Conservation (phyloP, 1,140 invertebrate genomes). For the Heterodera schachtii region DNA sequence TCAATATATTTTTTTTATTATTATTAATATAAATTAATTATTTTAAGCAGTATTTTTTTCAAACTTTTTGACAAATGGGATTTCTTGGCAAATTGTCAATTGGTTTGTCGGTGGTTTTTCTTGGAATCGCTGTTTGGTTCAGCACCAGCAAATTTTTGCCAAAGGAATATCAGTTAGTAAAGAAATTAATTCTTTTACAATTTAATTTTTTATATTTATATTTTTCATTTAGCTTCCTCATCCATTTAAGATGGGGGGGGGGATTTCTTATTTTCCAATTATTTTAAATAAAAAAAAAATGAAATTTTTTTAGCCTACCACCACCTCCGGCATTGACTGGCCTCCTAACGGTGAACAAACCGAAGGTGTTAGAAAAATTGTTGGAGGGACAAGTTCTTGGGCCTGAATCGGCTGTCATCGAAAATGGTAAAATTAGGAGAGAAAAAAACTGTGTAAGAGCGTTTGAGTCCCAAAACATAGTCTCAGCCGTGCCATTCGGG, state of each 20-base stretch:
- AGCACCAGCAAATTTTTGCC: conserved; percentile 21
- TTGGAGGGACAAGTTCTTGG: conserved; percentile 16
- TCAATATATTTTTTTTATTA: too few species aligned
- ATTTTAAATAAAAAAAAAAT: not conserved
- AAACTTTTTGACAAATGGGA: not conserved
- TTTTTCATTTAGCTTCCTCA: too few species aligned
- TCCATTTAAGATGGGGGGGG: too few species aligned
- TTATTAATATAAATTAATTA: not conserved
- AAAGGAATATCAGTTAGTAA: conserved; percentile 10
- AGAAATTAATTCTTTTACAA: not conserved
- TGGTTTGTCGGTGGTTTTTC: not conserved
- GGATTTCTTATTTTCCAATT: too few species aligned
- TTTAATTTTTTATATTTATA: not conserved
- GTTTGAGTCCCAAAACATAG: too few species aligned
- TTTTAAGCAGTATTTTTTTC: not conserved
- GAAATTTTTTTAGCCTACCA: conserved; percentile 8
- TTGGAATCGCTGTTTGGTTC: conserved; percentile 8
- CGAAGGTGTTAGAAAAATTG: conserved; percentile 28
- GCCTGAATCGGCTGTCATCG: conserved; percentile 21
- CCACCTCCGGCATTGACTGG: conserved; percentile 18
- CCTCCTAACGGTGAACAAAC: conserved; percentile 5
- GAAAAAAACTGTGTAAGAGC: too few species aligned
- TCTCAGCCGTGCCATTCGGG: too few species aligned
- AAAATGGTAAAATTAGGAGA: not conserved
- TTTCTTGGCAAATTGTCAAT: not conserved